These are phyloP conservation scores for Schizothorax lantsangensis DNA, from an alignment of 2,797 vertebrate species.

Conservation along the genomic window DNA sequence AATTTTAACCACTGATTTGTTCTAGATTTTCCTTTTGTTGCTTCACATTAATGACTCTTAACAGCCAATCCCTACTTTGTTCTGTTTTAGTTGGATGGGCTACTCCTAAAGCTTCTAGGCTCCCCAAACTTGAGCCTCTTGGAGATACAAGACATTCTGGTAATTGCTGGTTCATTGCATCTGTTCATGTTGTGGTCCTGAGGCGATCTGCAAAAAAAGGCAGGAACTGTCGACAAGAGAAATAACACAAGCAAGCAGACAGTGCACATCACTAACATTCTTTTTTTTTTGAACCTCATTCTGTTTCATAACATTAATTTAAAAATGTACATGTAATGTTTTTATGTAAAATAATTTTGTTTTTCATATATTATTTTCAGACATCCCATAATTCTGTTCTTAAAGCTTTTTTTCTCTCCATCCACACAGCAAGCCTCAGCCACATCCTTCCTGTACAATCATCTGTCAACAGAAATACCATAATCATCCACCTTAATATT, in stretches of 20 bases:
- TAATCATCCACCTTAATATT: background rate
- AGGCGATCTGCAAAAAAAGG: no score
- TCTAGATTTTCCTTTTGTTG: background rate
- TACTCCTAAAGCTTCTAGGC: conserved; percentile 92
- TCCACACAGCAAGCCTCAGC: conserved; percentile 33
- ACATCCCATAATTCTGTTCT: background rate
- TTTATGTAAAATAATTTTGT: no score
- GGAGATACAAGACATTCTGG: conserved; percentile 90
- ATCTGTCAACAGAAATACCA: conserved; percentile 15
- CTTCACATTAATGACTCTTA: conserved; percentile 36
- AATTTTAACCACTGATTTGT: conserved; percentile 4
- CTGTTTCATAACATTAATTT: conserved; percentile 38
- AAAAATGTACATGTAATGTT: no score
- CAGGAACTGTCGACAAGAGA: no score
- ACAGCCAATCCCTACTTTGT: conserved; percentile 62
- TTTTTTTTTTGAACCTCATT: conserved; percentile 19
- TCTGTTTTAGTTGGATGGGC: conserved; percentile 92
- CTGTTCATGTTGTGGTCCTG: no score
- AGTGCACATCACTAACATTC: conserved; percentile 58
- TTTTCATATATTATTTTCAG: no score
- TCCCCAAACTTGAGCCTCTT: conserved; percentile 93
- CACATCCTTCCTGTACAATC: conserved; percentile 30
- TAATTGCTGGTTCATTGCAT: conserved; percentile 77
- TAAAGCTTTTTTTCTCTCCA: conserved; percentile 24
- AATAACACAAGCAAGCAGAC: no score